Conservation (phyloP, 2,888 invertebrate genomes). For the Acrocyrtus sp. region DNA sequence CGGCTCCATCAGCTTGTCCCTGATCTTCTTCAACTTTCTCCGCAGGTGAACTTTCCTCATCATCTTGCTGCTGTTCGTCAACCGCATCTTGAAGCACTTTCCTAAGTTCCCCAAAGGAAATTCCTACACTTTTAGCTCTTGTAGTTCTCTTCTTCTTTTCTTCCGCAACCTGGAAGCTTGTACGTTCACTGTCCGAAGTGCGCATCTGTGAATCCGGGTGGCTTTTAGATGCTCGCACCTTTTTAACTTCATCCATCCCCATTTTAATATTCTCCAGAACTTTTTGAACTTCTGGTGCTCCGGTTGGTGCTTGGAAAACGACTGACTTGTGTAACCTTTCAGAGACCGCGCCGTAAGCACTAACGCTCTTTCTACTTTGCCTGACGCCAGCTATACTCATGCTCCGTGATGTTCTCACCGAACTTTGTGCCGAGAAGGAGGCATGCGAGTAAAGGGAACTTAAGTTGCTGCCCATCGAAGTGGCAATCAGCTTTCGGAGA, state of each 20-base stretch:
- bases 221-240: too few species aligned
- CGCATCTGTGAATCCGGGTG: too few species aligned
- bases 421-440: not conserved
- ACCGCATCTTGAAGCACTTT: conserved; percentile 24
- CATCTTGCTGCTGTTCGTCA: conserved; percentile 16
- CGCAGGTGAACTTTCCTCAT: not conserved
- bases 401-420: not conserved
- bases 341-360: not conserved
- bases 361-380: not conserved
- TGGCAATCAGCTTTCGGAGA: conserved; percentile 11
- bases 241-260: conserved; percentile 3
- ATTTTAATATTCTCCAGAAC: conserved; percentile 4
- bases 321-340: conserved; percentile 13
- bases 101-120: conserved; percentile 34
- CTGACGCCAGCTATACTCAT: not conserved
- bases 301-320: conserved; percentile 5
- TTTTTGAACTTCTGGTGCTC: not conserved
- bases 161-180: too few species aligned
- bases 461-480: conserved; percentile 16
- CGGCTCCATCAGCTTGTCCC: too few species aligned
- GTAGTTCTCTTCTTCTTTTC: too few species aligned
- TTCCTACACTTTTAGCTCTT: not conserved
- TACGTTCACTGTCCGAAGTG: too few species aligned
- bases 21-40: not conserved
- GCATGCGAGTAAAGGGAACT: not conserved